These are phyloP conservation scores for Tachina fera DNA, from an alignment of 2,888 invertebrate species.

Conservation along the genomic window DNA sequence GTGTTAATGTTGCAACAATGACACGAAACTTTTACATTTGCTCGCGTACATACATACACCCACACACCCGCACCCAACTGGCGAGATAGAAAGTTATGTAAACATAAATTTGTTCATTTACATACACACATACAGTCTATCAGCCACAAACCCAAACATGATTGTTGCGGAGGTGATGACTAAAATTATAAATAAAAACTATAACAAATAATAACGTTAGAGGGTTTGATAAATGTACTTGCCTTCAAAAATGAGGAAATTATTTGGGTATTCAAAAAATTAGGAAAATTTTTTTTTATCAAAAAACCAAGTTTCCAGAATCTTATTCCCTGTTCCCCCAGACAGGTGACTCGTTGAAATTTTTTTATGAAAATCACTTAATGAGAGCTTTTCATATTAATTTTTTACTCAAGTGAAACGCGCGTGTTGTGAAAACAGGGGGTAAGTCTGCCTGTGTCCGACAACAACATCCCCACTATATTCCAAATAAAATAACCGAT, in stretches of 20 bases:
- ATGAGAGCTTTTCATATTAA: not conserved
- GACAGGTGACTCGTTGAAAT: too few relatives aligned
- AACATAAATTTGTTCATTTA: too few relatives aligned
- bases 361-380: too few relatives aligned
- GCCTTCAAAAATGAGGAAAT: not conserved
- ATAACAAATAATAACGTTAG: conserved; percentile 9
- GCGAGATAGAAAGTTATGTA: not conserved
- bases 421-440: too few relatives aligned
- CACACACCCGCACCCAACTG: not conserved
- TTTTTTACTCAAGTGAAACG: too few relatives aligned
- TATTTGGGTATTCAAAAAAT: not conserved
- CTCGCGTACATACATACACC: conserved; percentile 1
- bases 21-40: conserved; percentile 37
- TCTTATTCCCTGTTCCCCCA: too few relatives aligned
- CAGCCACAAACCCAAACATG: conserved; percentile 5
- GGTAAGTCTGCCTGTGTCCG: too few relatives aligned
- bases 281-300: too few relatives aligned
- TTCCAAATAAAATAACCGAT: too few relatives aligned
- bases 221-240: not conserved
- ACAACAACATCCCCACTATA: too few relatives aligned
- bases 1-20: conserved; percentile 64
- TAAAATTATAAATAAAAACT: conserved; percentile 31
- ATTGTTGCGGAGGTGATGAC: not conserved
- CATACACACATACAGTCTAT: too few relatives aligned
- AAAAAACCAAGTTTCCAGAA: too few relatives aligned